Evolutionary conservation across 2,888 invertebrate genomes (phyloP).

Genomic region (Torymus aiolomorphi): DNA sequence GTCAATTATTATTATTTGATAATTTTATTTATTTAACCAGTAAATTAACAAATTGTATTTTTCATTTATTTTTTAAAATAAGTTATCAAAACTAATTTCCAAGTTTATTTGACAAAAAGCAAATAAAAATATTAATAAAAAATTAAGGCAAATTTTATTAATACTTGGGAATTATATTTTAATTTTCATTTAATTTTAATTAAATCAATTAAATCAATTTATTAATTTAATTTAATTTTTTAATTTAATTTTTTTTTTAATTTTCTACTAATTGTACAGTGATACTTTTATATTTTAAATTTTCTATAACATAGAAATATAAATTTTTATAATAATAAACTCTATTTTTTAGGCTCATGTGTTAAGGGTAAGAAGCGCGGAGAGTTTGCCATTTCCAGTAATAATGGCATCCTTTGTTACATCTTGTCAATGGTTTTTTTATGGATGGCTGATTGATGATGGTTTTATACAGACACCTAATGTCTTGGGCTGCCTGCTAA

Average conservation of each 20-base stretch:
- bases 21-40: no score
- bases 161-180: no score
- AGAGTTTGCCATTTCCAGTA: constrained; percentile 91
- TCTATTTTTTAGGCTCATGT: constrained; percentile 80
- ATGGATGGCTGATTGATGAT: constrained; percentile 88
- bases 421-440: constrained; percentile 89
- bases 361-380: constrained; percentile 86
- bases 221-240: no score
- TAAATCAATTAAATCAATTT: no score
- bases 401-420: constrained; percentile 90
- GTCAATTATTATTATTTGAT: no score
- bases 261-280: neutral
- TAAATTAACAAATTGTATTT: no score
- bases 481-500: constrained; percentile 85
- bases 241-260: no score
- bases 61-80: constrained; percentile 1
- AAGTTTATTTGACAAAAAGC: neutral
- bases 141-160: no score
- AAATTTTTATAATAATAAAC: constrained; percentile 8
- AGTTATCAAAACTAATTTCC: constrained; percentile 1
- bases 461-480: constrained; percentile 88
- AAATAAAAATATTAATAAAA: no score
- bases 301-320: neutral
- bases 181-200: no score
- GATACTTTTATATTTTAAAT: neutral